phyloP scores from a whole-genome alignment of 64 coral and sea anemone genomes.

The Anthopleura sola region DNA sequence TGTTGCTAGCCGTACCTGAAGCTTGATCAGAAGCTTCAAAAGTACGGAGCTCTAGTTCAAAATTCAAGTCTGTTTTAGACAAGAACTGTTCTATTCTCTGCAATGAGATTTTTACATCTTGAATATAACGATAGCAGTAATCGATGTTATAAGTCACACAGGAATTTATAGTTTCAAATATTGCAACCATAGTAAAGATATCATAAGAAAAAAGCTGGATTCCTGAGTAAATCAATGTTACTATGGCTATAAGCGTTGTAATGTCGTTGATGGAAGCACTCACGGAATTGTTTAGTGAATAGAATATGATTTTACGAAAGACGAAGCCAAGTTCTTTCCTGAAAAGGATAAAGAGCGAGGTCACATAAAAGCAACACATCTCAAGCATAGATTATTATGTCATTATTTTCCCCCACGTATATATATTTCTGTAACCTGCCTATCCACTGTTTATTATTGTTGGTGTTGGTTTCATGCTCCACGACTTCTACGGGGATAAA shows the following conservation, averaged over 20 bases:
- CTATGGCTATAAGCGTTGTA: conserved; percentile 36
- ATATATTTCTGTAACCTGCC: no score
- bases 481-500: no score
- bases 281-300: not conserved
- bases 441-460: no score
- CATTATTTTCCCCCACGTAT: no score
- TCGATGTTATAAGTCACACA: not conserved
- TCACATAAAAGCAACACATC: no score
- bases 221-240: conserved; percentile 41
- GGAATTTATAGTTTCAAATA: not conserved
- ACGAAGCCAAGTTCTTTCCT: not conserved
- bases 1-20: not conserved
- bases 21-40: not conserved
- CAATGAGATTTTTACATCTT: not conserved
- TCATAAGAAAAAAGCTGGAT: conserved; percentile 30
- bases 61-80: not conserved
- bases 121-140: not conserved
- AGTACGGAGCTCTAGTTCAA: not conserved
- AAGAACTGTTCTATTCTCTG: not conserved
- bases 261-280: not conserved
- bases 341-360: not conserved
- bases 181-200: conserved; percentile 50
- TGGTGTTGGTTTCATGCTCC: no score
- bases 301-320: not conserved
- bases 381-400: no score